Evolutionary conservation across 2,888 invertebrate genomes (phyloP), one percentile per base, ranked within the genome.

Genomic region (Harpalus rubripes): DNA sequence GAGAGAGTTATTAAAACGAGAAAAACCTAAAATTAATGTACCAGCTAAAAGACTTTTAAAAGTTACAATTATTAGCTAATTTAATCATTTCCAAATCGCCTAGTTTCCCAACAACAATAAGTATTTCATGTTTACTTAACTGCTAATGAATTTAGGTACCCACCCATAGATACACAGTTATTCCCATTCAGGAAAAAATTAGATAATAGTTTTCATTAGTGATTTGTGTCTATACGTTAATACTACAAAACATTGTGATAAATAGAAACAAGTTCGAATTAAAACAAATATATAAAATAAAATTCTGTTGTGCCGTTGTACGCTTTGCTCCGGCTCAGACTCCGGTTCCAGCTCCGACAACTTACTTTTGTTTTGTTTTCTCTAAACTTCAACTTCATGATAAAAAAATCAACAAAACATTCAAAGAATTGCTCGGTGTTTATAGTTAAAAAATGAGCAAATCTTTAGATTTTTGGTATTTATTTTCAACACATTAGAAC

Each of bases 31-130:
- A 78, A 78, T 78, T 78, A 78, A 78, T 78, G 56, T 58, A 76
- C 76, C 56, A 56, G 59, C 59, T 78, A 44, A 78, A 78, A 78
- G 58, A 58, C 72, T 74, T 74, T 74, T 74, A 74, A 63, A 72
- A 74, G 44, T 74, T 74, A 74, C 44, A 74, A 44, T 74, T 74
- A 74, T 74, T 44, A 44, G 72, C 10, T 74, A 74, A 68, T 44
- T 74, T 74, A 41, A 74, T 74, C 18, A 44, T 74, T 74, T 44
- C n/a, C 5, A 74, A 74, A 74, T 74, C 72, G 41, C 18, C 7
- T 68, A 39, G 15, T 32, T 32, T 32, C 32, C 32, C 63, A 63
- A 63, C 63, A 26, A 63, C 63, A 63, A 39, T 68, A 3, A 61
- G 18, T 18, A 26, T 63, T 63, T 63, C 12, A 63, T 15, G 12